phyloP scores from a whole-genome alignment of 2,888 invertebrate species.

The Lochmaea crataegi region DNA sequence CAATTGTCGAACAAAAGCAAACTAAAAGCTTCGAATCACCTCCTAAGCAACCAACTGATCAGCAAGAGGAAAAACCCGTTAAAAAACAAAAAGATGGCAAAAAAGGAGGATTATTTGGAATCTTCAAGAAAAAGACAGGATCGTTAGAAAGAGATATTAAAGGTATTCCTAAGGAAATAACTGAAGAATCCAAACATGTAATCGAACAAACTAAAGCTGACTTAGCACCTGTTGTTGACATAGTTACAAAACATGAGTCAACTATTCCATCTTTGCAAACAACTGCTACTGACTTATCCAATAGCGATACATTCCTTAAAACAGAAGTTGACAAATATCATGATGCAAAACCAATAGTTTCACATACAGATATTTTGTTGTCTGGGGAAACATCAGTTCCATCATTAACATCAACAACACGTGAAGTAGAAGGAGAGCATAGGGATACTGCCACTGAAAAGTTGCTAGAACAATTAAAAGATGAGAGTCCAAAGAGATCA shows the following conservation, averaged over 20 bases:
- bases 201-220: constrained; percentile 35
- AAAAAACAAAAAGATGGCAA: constrained; percentile 33
- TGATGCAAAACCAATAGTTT: constrained; percentile 43
- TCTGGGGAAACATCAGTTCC: not conserved
- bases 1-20: constrained; percentile 12
- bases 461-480: constrained; percentile 14
- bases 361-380: constrained; percentile 2
- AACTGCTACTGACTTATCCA: constrained; percentile 23
- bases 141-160: constrained; percentile 42
- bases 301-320: constrained; percentile 47
- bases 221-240: not conserved
- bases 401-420: not conserved
- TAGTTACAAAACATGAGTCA: not conserved
- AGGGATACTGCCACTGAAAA: not conserved
- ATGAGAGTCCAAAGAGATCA: constrained; percentile 36
- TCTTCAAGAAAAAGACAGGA: constrained; percentile 44
- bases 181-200: constrained; percentile 37
- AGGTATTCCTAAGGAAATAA: constrained; percentile 15
- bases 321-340: constrained; percentile 49
- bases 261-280: not conserved
- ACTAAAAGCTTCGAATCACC: not conserved
- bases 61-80: constrained; percentile 1
- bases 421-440: not conserved
- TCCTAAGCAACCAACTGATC: not conserved
- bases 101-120: constrained; percentile 35